Conservation (phyloP, 2,797 vertebrate species). For the Florisuga fusca region DNA sequence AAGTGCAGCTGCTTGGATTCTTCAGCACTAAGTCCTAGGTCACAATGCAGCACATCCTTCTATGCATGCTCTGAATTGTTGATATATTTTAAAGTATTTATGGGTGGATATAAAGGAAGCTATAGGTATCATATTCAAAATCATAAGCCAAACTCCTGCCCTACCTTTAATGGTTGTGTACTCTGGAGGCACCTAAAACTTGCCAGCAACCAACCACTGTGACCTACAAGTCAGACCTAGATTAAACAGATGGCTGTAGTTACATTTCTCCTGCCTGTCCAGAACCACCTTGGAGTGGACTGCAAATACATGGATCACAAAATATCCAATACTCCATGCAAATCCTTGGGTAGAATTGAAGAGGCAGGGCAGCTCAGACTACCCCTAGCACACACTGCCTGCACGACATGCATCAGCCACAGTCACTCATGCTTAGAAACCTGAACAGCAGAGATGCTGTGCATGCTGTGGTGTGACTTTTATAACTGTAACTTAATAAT, state of each 20-base stretch:
- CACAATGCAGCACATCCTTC: constrained; percentile 16
- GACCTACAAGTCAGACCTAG: neutral
- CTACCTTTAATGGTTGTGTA: neutral
- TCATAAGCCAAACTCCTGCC: neutral
- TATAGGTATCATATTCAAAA: neutral
- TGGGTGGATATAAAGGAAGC: constrained; percentile 5
- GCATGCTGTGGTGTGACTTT: neutral
- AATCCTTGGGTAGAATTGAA: neutral
- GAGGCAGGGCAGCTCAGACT: neutral
- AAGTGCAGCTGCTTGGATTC: constrained; percentile 55
- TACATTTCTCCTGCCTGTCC: neutral
- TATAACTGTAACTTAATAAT: constrained; percentile 6
- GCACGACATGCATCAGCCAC: neutral
- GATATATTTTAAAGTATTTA: constrained; percentile 28
- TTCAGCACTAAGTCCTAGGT: constrained; percentile 29
- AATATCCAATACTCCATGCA: neutral
- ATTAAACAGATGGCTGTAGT: neutral
- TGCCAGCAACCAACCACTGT: neutral
- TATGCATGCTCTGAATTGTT: neutral
- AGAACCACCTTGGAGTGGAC: neutral
- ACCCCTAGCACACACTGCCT: neutral
- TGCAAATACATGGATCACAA: neutral
- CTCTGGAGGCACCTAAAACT: neutral
- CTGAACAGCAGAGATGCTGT: neutral
- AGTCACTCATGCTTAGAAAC: constrained; percentile 1